Conservation (phyloP, 2,797 vertebrate genomes). For the Bovichtus diacanthus region DNA sequence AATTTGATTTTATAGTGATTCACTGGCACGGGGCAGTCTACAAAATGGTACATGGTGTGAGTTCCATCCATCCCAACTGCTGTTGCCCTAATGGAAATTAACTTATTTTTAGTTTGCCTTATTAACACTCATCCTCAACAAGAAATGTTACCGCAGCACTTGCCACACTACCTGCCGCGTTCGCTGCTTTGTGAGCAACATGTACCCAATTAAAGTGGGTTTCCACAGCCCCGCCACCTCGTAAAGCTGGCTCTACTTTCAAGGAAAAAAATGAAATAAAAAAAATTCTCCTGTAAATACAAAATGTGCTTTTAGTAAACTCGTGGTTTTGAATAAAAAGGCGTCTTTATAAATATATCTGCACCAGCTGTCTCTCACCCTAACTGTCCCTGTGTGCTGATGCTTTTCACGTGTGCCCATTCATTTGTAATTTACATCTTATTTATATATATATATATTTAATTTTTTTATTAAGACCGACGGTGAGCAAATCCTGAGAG, state of each 20-base stretch:
- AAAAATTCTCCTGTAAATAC: neutral
- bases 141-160: conserved; percentile 13
- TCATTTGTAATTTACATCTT: conserved; percentile 37
- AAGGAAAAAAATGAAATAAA: neutral
- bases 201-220: conserved; percentile 45
- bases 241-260: conserved; percentile 9
- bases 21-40: too few species aligned
- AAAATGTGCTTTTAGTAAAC: neutral
- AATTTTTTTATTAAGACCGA: conserved; percentile 16
- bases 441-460: too few species aligned
- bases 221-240: neutral
- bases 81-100: neutral
- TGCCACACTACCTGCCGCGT: conserved; percentile 1
- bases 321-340: conserved; percentile 8
- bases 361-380: conserved; percentile 16
- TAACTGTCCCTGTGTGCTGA: conserved; percentile 8
- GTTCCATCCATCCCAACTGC: neutral
- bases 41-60: neutral
- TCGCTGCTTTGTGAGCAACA: conserved; percentile 31
- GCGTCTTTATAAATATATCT: too few species aligned
- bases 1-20: too few species aligned
- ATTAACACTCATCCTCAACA: conserved; percentile 24
- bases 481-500: conserved; percentile 30
- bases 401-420: conserved; percentile 24
- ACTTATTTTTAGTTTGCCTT: conserved; percentile 23